Base-by-base conservation (phyloP, 2,888 invertebrate species). In the Megalurothrips usitatus region DNA sequence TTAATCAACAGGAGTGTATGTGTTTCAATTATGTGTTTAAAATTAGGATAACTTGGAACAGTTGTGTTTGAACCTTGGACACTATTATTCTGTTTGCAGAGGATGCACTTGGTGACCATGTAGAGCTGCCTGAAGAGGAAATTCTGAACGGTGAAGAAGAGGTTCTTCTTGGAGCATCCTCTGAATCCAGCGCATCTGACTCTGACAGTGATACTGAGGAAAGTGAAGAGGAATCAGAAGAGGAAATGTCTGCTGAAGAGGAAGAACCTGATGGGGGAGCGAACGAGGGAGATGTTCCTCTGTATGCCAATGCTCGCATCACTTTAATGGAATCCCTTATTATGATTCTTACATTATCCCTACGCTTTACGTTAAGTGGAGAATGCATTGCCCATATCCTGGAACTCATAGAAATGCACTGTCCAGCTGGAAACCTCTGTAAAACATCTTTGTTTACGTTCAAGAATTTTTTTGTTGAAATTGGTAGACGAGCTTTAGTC, bases 311-410 rank as follows among this genome's bases (percentile, higher is more conserved):
- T 58, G 14, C 79, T 58, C 47, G 52, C 9, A 34, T 79, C 14
- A 14, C 79, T 48, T 48, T 79, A 47, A 26, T 19, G 10, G 80
- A 80, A 23, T 63, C 43, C 11, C 26, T 49, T 4, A 28, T 80
- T 19, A 68, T 68, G 28, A 43, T 80, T 9, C 43, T 80, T 2
- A 80, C 52, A 9, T 52, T 80, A 23, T 23, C 80, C n/a, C 68
- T 80, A 10, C 23, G 80, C 26, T 80, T 80, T 23, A 80, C 17
- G 4, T 26, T 80, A 3, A 52, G 63, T 52, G 80, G 80, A 28
- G 80, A 80, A 49, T 80, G 80, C 58, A 19, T 80, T 8, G 28
- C n/a, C 58, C 63, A 58, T 58, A 48, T 80, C 10, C 23, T 80
- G 4, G 52, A 80, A n/a, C 43, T 80, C n/a, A 49, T 80, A 52